Evolutionary conservation across 2,797 vertebrate species (phyloP), one percentile per base, ranked within the genome.

Genomic region (Phrynocephalus guinanensis): DNA sequence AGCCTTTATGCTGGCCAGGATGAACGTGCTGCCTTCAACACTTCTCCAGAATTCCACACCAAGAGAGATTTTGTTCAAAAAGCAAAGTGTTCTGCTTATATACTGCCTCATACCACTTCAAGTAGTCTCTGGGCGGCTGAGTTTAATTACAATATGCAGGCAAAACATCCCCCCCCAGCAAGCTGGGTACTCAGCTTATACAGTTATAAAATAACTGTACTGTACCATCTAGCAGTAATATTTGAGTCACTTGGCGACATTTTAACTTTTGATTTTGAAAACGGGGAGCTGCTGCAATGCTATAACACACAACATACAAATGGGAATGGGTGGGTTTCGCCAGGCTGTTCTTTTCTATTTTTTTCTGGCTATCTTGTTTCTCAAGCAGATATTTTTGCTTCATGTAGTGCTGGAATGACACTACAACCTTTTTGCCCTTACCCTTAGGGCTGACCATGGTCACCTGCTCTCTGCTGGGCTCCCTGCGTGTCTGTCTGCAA

Each of bases 401-500:
- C 60, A 52, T 28, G 38, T 30, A 81, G 44, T 75, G 56, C 77
- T 81, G 50, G 78, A 77, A 85, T 81, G 83, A 85, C 50, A 56
- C 44, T 52, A 38, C 83, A 67, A 38, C 83, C 78, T 88, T 85
- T 63, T 88, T 68, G 56, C 82, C 82, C 77, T 84, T 30, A 73
- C 11, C 38, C 72, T 56, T 81, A 88, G 87, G 87, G 87, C 78
- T 85, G 78, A 81, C 16, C 78, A 88, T 88, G 87, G 78, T 88
- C 44, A 82, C 56, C 87, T 85, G 83, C 87, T 68, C 87, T n/a
- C 71, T 88, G 79, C 78, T 85, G 83, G 83, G 60, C 71, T 88
- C 87, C 91, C 82, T 95, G 87, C 92, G 94, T 75, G 79, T 94
- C 63, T 95, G 93, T 79, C 92, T 95, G 90, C 84, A 89, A 72